These are phyloP conservation scores for Ophthalmolycus amberensis DNA, from an alignment of 2,113 vertebrate genomes.

Conservation along the genomic window DNA sequence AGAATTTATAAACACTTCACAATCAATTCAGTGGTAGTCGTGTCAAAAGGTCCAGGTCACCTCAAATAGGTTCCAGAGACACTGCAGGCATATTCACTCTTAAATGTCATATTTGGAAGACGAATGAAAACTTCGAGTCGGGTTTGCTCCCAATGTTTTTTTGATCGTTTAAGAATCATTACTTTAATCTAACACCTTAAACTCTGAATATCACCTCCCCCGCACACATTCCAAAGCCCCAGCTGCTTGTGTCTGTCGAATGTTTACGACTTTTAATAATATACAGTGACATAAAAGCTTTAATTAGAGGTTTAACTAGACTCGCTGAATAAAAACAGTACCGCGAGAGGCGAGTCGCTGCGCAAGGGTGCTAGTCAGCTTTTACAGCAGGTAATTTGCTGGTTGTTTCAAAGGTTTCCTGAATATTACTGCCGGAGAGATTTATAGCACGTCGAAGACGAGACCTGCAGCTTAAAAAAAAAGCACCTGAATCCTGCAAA, in stretches of 20 bases:
- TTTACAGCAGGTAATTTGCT: constrained; percentile 83
- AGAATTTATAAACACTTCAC: constrained; percentile 78
- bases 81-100: constrained; percentile 14
- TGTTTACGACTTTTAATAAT: constrained; percentile 83
- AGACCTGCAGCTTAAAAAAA: constrained; percentile 52
- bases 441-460: constrained; percentile 69
- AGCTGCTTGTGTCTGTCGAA: constrained; percentile 64
- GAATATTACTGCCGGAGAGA: constrained; percentile 71
- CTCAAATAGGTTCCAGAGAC: constrained; percentile 76
- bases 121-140: constrained; percentile 11
- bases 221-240: constrained; percentile 33
- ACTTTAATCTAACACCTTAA: constrained; percentile 47
- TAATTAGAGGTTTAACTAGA: constrained; percentile 67
- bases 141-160: constrained; percentile 1
- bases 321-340: constrained; percentile 71
- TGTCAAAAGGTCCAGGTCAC: constrained; percentile 74
- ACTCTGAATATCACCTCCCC: constrained; percentile 12
- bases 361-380: constrained; percentile 67
- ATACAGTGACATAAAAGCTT: constrained; percentile 72
- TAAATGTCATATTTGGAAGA: constrained; percentile 28
- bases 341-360: constrained; percentile 41
- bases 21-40: constrained; percentile 59
- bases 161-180: constrained; percentile 36
- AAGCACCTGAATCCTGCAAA: constrained; percentile 53
- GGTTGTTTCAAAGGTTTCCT: constrained; percentile 82